Conservation (phyloP, 2,797 vertebrate genomes). For the Echeneis naucrates region DNA sequence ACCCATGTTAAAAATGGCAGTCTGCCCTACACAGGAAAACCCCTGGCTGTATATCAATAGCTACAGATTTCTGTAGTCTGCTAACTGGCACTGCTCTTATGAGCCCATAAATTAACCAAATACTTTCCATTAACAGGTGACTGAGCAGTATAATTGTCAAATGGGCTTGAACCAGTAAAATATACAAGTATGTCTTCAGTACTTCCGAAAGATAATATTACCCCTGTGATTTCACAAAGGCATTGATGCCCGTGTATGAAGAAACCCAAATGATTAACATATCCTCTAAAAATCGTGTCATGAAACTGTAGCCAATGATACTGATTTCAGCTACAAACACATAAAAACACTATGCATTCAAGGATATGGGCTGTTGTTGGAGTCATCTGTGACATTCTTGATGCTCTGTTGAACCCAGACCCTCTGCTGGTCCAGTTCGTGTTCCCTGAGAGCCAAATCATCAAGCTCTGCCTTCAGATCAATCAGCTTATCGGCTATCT, state of each 20-base stretch:
- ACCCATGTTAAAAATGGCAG: neutral
- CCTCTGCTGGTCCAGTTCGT: conserved; percentile 96
- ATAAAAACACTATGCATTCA: conserved; percentile 41
- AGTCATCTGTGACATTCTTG: conserved; percentile 97
- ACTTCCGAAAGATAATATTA: too few relatives aligned
- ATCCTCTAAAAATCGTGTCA: neutral
- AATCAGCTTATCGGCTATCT: conserved; percentile 97
- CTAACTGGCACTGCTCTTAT: neutral
- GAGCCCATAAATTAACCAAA: conserved; percentile 8
- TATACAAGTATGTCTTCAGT: too few relatives aligned
- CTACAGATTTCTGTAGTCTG: neutral
- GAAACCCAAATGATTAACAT: neutral
- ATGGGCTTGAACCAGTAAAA: neutral
- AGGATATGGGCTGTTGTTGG: conserved; percentile 99
- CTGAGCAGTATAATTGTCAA: neutral
- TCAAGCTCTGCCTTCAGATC: conserved; percentile 97
- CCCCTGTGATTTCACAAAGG: too few relatives aligned
- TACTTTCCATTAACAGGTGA: conserved; percentile 3
- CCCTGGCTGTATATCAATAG: neutral
- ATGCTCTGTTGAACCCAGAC: conserved; percentile 99
- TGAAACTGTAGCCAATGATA: neutral
- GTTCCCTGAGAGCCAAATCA: conserved; percentile 92
- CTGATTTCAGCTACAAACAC: neutral
- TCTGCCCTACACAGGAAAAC: neutral
- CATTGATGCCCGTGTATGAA: too few relatives aligned